Evolutionary conservation across 2,888 invertebrate species (phyloP).

Genomic region (Drosophila peninsularis): DNA sequence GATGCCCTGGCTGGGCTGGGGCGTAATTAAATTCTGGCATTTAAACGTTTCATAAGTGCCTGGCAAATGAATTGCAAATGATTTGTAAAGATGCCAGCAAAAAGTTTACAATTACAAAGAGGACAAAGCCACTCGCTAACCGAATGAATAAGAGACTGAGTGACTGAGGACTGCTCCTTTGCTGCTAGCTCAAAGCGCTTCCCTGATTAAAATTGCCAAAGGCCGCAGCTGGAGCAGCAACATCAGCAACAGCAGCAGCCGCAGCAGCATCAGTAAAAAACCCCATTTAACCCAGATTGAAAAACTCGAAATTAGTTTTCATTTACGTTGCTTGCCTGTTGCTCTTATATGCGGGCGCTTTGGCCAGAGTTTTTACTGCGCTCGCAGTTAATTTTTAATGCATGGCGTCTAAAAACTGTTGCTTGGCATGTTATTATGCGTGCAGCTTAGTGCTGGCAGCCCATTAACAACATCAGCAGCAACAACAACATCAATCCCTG

Average conservation of each 20-base stretch:
- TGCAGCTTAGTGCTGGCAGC: slow-evolving; percentile 43
- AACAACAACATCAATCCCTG: neutral
- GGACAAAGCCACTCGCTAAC: slow-evolving; percentile 25
- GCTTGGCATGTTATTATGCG: slow-evolving; percentile 74
- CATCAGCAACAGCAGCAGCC: slow-evolving; percentile 3
- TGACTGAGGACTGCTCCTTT: slow-evolving; percentile 22
- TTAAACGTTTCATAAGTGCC: slow-evolving; percentile 71
- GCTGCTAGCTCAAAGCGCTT: slow-evolving; percentile 57
- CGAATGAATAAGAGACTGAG: slow-evolving; percentile 18
- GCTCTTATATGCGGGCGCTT: slow-evolving; percentile 11
- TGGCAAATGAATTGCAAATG: slow-evolving; percentile 71
- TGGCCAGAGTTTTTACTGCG: slow-evolving; percentile 48
- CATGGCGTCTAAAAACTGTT: slow-evolving; percentile 68
- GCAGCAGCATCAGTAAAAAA: slow-evolving; percentile 10
- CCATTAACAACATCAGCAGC: slow-evolving; percentile 38
- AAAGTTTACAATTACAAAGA: slow-evolving; percentile 35
- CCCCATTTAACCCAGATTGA: slow-evolving; percentile 80
- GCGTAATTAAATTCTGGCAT: slow-evolving; percentile 70
- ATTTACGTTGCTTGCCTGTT: slow-evolving; percentile 65
- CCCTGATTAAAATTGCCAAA: slow-evolving; percentile 71
- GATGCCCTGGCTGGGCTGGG: neutral
- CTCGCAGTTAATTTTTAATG: slow-evolving; percentile 76
- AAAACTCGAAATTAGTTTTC: slow-evolving; percentile 81
- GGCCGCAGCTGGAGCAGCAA: slow-evolving; percentile 49
- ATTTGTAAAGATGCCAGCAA: slow-evolving; percentile 59